Evolutionary conservation across 1,140 invertebrate genomes (phyloP).

Genomic region (Proales similis): DNA sequence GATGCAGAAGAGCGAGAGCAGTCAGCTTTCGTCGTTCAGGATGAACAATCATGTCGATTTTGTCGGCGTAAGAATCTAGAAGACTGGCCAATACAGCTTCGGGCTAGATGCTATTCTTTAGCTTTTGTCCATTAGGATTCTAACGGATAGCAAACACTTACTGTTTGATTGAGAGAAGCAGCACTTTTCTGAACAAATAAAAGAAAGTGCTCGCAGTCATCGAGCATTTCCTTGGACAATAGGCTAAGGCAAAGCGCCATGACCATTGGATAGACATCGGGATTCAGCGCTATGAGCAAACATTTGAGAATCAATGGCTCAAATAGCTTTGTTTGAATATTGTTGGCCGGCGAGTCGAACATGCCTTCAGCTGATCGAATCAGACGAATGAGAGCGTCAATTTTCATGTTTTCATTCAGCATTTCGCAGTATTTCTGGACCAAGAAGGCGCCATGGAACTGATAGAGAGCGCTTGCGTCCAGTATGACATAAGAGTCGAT

Average conservation of each 20-base stretch:
- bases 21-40: slow-evolving; percentile 71
- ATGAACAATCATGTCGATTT: slow-evolving; percentile 68
- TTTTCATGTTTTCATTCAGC: slow-evolving; percentile 59
- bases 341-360: slow-evolving; percentile 29
- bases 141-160: too few relatives aligned
- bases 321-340: slow-evolving; percentile 23
- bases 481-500: slow-evolving; percentile 75
- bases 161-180: slow-evolving; percentile 42
- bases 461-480: slow-evolving; percentile 68
- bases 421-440: slow-evolving; percentile 63
- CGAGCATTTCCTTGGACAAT: slow-evolving; percentile 67
- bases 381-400: slow-evolving; percentile 25
- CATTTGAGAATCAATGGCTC: slow-evolving; percentile 32
- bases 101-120: slow-evolving; percentile 45
- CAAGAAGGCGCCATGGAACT: slow-evolving; percentile 61
- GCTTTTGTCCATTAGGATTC: too few relatives aligned
- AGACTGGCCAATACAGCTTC: slow-evolving; percentile 62
- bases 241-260: slow-evolving; percentile 70
- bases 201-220: slow-evolving; percentile 59
- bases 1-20: slow-evolving; percentile 69
- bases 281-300: slow-evolving; percentile 20
- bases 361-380: slow-evolving; percentile 32
- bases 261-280: slow-evolving; percentile 64
- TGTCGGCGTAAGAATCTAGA: slow-evolving; percentile 68
- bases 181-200: slow-evolving; percentile 44